Evolutionary conservation across 1,140 invertebrate genomes (phyloP), one percentile per base, ranked within the genome.

Genomic region (Drosophila ambigua): DNA sequence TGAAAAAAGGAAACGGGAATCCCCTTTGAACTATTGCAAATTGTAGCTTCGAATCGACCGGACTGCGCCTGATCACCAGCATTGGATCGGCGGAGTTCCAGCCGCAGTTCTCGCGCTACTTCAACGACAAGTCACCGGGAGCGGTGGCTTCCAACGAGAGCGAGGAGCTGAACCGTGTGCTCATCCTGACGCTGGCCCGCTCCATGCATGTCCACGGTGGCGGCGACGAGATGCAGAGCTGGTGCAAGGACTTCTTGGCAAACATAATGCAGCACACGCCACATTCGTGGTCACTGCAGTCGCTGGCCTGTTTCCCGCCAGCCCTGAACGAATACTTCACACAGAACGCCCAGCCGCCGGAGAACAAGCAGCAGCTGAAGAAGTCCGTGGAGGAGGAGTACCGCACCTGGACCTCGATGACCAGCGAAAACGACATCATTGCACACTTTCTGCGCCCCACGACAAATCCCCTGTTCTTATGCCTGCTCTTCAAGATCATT

Each of bases 361-460:
- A 98, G 89, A 97, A 98, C 80, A 98, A 98, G 84, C 96, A 96
- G 82, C 94, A 97, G 63, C 93, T 99, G 0, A 98, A 97, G 92
- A 97, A 97, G 92, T 96, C 96, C 1, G 97, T 98, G 0, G 97
- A 98, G 82, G 97, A 98, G 83, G 98, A 99, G 85, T 99, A 98
- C 83, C 93, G 97, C 46, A 99, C 98, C 90, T 99, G 98, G 98
- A 96, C 96, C 45, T 98, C 97, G 0, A 99, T 99, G 97, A 98
- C 95, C 23, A 98, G 98, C 92, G 98, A 99, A 90, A 98, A 97
- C 90, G 98, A 99, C 90, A 98, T 98, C 11, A 98, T 99, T 74
- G 84, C 97, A 3, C 98, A 99, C 91, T 99, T 99, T 91, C 97
- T 98, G 2, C 95, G 97, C 3, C 96, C 97, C 46, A 96, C 96